Conservation (phyloP, 2,113 vertebrate species). For the Petroica traversi region DNA sequence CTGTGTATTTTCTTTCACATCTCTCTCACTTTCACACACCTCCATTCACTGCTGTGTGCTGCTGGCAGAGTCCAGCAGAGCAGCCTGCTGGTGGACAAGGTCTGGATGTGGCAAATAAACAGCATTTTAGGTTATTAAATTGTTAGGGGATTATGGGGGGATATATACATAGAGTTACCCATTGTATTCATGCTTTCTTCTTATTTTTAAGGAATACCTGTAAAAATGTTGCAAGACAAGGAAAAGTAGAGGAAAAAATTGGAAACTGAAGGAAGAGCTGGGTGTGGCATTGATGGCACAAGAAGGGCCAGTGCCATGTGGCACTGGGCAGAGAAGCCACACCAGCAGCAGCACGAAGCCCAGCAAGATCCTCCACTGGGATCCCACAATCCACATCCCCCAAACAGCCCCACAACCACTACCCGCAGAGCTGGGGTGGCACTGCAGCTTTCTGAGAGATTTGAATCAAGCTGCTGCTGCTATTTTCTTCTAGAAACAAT, state of each 20-base stretch:
- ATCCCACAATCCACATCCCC: accelerated
- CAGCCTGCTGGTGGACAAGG: neutral
- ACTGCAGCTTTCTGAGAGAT: neutral
- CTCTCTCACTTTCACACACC: neutral
- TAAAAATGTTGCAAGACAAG: neutral
- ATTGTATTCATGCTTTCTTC: neutral
- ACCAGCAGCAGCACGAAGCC: neutral
- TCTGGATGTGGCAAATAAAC: neutral
- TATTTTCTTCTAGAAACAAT: neutral
- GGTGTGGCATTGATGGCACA: neutral
- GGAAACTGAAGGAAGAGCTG: neutral
- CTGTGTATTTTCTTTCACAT: neutral
- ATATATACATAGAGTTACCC: neutral
- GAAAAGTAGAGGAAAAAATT: neutral
- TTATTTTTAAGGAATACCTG: neutral
- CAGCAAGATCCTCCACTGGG: neutral
- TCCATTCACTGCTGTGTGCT: neutral
- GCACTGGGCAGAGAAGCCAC: neutral
- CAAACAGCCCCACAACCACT: neutral
- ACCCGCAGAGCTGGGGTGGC: neutral
- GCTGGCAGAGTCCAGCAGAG: neutral
- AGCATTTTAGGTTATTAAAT: neutral
- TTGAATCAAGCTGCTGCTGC: neutral
- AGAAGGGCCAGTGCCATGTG: accelerated
- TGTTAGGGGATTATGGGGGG: neutral